phyloP scores from a whole-genome alignment of 2,888 invertebrate genomes.

The Fragum whitleyi region DNA sequence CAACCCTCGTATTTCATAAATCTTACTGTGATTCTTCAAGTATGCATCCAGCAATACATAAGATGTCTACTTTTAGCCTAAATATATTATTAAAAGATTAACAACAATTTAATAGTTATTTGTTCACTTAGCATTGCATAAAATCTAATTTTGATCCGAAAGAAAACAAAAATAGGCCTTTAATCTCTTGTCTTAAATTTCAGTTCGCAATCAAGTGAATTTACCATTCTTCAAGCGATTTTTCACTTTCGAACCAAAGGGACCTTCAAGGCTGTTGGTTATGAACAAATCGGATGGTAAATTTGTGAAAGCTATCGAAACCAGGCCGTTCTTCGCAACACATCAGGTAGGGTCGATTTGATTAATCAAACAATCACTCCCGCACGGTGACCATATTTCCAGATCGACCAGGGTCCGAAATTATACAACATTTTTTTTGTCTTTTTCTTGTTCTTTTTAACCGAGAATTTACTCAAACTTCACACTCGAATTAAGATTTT shows the following conservation, averaged over 20 bases:
- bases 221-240: constrained; percentile 55
- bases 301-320: constrained; percentile 25
- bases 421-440: too few species aligned
- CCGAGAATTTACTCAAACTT: too few species aligned
- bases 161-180: too few species aligned
- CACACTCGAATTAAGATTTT: too few species aligned
- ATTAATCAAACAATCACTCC: not conserved
- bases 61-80: too few species aligned
- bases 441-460: not conserved
- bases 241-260: constrained; percentile 40
- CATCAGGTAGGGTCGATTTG: constrained; percentile 48
- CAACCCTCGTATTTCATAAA: too few species aligned
- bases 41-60: too few species aligned
- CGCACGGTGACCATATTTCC: not conserved
- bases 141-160: too few species aligned
- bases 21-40: too few species aligned
- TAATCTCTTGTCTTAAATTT: not conserved
- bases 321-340: constrained; percentile 46
- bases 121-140: too few species aligned
- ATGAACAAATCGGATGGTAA: constrained; percentile 54
- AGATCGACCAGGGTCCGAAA: not conserved
- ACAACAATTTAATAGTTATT: too few species aligned
- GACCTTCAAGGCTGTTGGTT: constrained; percentile 39
- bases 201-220: constrained; percentile 47
- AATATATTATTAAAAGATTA: too few species aligned